Evolutionary conservation across 2,113 vertebrate genomes (phyloP).

Genomic region (Epinephelus cyanopodus): DNA sequence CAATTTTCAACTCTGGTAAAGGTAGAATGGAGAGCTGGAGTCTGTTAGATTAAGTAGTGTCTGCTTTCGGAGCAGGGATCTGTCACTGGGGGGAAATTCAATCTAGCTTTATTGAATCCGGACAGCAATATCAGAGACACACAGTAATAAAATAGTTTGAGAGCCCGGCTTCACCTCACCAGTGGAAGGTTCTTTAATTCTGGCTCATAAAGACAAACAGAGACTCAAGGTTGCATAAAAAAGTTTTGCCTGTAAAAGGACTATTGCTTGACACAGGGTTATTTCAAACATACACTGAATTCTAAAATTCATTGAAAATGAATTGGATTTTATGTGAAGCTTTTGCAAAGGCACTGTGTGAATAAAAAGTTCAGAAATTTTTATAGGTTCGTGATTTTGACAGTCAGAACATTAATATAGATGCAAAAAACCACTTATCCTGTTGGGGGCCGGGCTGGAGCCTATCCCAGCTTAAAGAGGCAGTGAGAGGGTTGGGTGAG

Average conservation of each 20-base stretch:
- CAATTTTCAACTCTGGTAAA: neutral
- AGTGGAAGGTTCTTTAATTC: neutral
- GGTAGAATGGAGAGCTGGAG: conserved; percentile 18
- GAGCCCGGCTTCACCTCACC: neutral
- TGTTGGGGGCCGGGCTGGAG: too few relatives aligned
- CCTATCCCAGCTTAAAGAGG: too few relatives aligned
- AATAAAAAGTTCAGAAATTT: too few relatives aligned
- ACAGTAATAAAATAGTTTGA: conserved; percentile 32
- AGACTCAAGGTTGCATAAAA: neutral
- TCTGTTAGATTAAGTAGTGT: conserved; percentile 23
- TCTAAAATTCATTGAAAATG: neutral
- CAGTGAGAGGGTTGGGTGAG: too few relatives aligned
- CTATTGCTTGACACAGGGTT: neutral
- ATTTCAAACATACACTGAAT: neutral
- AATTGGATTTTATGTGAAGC: neutral
- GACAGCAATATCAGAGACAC: conserved; percentile 21
- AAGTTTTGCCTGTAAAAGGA: neutral
- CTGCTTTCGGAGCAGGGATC: conserved; percentile 34
- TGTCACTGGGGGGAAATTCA: conserved; percentile 41
- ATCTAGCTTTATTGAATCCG: conserved; percentile 45
- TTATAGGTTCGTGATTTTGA: too few relatives aligned
- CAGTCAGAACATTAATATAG: too few relatives aligned
- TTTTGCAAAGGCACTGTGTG: neutral
- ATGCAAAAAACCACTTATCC: too few relatives aligned
- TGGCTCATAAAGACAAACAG: neutral